Base-by-base conservation (phyloP, 2,113 vertebrate genomes). In the Pangasianodon gigas region DNA sequence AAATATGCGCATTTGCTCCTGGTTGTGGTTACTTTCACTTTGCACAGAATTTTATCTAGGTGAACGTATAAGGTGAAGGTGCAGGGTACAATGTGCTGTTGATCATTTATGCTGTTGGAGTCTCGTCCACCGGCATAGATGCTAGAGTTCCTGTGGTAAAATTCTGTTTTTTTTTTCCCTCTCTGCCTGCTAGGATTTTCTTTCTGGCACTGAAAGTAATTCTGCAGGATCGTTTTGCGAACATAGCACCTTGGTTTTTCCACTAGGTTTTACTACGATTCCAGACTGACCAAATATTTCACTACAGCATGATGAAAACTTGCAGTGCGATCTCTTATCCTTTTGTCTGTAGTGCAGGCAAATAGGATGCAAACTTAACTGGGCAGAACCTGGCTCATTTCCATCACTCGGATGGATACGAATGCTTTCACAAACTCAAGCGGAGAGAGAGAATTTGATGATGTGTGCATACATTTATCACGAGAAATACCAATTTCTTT, bases 401-500 rank as follows among this genome's bases (percentile, higher is more conserved):
- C 26, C 6, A 21, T 60, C 56, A 79, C 52, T 87, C 21, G 32
- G 32, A 32, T 56, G 26, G 8, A 21, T 56, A 18, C 37, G 16
- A 37, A 29, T 54, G 67, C 52, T 16, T 44, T 58, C 14, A 58
- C 1, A 75, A 75, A 44, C n/a, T 29, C 6, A 26, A 6, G 37
- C 44, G 46, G 5, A 87, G 54, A 11, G 37, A 83, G 52, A 52
- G 51, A 81, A 32, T 10, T 54, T 18, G n/a, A 60, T 18, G 52
- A 60, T 8, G 54, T 48, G 54, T 29, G 21, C 71, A 79, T 46
- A 88, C 21, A 81, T 92, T 90, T 86, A 37, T 90, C 90, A 91
- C 32, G 85, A 91, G 62, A 89, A 86, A 82, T 84, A 93, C 91
- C 44, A 62, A 48, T 71, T 62, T 89, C 62, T 67, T 52, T 32